Evolutionary conservation across 2,888 invertebrate species (phyloP), one percentile per base, ranked within the genome.

Genomic region (Coelogynopora nodosa): DNA sequence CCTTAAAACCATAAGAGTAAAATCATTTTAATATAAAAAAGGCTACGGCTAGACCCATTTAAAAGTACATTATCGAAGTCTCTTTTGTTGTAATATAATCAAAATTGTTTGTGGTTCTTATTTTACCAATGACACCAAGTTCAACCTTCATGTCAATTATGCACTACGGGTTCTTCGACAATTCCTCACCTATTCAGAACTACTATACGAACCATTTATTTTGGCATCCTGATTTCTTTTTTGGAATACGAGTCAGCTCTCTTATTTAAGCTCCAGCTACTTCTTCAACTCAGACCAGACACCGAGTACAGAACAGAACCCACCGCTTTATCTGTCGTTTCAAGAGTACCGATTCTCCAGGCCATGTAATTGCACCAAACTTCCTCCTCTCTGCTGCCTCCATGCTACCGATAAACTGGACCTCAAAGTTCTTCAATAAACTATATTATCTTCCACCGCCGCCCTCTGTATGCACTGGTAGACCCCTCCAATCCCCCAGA

Each of bases 281-380:
- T n/a, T 74, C 74, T 74, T 74, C 74, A 74, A 74, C 5, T 74
- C 74, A 74, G 23, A 26, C 74, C 23, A 10, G 74, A 74, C n/a
- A n/a, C 23, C 74, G 74, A 23, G 74, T 74, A 26, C 74, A 74
- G 23, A 74, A 74, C 74, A 74, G 74, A 74, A 26, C 74, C 74
- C 74, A 74, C 74, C 74, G 74, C 74, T 26, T 74, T 26, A 74
- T 23, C 27, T 49, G 49, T 74, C 74, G 23, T 74, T 74, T 74
- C 23, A 74, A 74, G 74, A 74, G 5, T 23, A 74, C 74, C 74
- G 74, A 74, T 74, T 26, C 74, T 26, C 74, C 74, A 10, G 5
- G 74, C 74, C 74, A 10, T 74, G 74, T 26, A 74, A 74, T 26
- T 74, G 74, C 23, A 74, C 74, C 23, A 74, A 74, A 10, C 23